phyloP scores from a whole-genome alignment of 2,797 vertebrate genomes.

The Oceanodroma leucorhoa region DNA sequence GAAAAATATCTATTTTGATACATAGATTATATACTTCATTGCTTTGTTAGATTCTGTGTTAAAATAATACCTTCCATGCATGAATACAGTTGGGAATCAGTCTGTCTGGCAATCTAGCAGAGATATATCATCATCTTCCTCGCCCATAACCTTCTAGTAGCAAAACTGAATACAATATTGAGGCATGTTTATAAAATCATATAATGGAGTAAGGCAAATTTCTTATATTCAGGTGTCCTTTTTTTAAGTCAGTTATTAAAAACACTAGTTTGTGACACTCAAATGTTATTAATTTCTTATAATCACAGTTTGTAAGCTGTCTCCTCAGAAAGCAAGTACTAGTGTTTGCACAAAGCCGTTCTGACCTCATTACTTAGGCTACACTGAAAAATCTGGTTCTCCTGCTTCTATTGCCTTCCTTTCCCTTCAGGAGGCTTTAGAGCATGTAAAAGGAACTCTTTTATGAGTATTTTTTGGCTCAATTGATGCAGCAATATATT shows the following conservation, averaged over 20 bases:
- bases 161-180: background rate
- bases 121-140: background rate
- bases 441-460: slow-evolving; percentile 6
- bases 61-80: background rate
- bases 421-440: background rate
- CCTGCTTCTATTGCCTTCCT: background rate
- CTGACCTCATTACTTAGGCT: background rate
- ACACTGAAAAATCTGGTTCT: background rate
- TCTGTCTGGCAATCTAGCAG: background rate
- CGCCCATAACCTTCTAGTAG: background rate
- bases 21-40: background rate
- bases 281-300: background rate
- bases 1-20: background rate
- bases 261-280: background rate
- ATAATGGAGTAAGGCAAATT: background rate
- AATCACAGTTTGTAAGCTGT: background rate
- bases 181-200: background rate
- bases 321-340: background rate
- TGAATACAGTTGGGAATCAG: background rate
- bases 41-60: background rate
- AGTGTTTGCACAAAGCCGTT: background rate
- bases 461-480: slow-evolving; percentile 27
- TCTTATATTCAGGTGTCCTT: background rate
- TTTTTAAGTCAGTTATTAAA: background rate
- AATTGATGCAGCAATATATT: background rate